Base-by-base conservation (phyloP, 2,888 invertebrate species). In the Lithophane semibrunnea region DNA sequence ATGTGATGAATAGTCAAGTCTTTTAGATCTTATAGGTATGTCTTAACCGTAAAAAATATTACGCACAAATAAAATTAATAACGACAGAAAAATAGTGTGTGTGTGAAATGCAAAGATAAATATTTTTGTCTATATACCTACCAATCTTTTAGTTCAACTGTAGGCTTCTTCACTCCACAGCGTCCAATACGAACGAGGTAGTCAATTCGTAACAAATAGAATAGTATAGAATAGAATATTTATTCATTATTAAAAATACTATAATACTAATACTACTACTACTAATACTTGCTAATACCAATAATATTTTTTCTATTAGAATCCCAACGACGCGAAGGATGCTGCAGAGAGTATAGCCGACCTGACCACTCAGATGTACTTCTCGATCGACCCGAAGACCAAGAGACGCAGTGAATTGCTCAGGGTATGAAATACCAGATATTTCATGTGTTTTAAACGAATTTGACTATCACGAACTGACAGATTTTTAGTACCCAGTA, bases 281-380 rank as follows among this genome's bases (percentile, higher is more conserved):
- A 29, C 29, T 29, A 29, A 29, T 5, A 24, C 13, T 58, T 58
- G 13, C 13, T 13, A 13, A 58, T 13, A 24, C 1, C 5, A 24
- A 58, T 3, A 21, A 10, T 60, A 12, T 2, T n/a, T 10, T 56
- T 13, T 29, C 5, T 16, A 29, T 18, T 16, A 94, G 94, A 84
- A 92, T 9, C 56, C 89, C 0, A 86, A 78, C 8, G 89, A 91
- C 10, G 94, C 93, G 0, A 92, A 93, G 60, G 94, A 94, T 8
- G 88, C 92, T 0, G 95, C 95, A 0, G 93, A 92, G 86, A 92
- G 91, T 60, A 91, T 95, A 3, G 96, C 94, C 0, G 94, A 94
- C 64, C 84, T 95, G 10, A 93, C 95, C 16, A 93, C 95, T 0
- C 92, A 93, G 86, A 93, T 96, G 91, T 94, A 93, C 88, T 93